phyloP scores from a whole-genome alignment of 1,140 invertebrate species.

The Ceratina japonica region DNA sequence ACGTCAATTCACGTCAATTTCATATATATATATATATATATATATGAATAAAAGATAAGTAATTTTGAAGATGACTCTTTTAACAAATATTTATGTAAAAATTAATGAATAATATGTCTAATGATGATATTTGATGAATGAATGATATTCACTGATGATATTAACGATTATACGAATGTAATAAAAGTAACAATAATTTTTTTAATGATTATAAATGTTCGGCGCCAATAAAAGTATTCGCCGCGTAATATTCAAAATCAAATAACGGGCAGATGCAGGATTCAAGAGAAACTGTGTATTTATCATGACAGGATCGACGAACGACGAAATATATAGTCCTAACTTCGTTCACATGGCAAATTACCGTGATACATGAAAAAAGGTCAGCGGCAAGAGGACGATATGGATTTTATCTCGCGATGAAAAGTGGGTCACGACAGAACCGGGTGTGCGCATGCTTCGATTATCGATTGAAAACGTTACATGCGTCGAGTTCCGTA shows the following conservation, averaged over 20 bases:
- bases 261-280: neutral
- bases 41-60: too few species aligned
- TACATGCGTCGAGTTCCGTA: slow-evolving; percentile 56
- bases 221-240: slow-evolving; percentile 35
- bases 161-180: neutral
- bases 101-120: neutral
- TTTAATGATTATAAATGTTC: slow-evolving; percentile 16
- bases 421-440: slow-evolving; percentile 72
- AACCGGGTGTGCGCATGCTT: slow-evolving; percentile 74
- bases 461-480: slow-evolving; percentile 76
- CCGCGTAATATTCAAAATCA: slow-evolving; percentile 38
- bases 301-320: neutral
- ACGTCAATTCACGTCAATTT: too few species aligned
- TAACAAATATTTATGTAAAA: neutral
- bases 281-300: neutral
- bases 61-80: too few species aligned
- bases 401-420: slow-evolving; percentile 73
- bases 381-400: slow-evolving; percentile 57
- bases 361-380: slow-evolving; percentile 48
- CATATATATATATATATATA: too few species aligned
- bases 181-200: neutral
- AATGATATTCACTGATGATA: neutral
- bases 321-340: slow-evolving; percentile 10
- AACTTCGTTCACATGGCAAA: slow-evolving; percentile 28
- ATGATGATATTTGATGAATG: neutral